Conservation (phyloP, 2,888 invertebrate species). For the Zelleria hepariella region DNA sequence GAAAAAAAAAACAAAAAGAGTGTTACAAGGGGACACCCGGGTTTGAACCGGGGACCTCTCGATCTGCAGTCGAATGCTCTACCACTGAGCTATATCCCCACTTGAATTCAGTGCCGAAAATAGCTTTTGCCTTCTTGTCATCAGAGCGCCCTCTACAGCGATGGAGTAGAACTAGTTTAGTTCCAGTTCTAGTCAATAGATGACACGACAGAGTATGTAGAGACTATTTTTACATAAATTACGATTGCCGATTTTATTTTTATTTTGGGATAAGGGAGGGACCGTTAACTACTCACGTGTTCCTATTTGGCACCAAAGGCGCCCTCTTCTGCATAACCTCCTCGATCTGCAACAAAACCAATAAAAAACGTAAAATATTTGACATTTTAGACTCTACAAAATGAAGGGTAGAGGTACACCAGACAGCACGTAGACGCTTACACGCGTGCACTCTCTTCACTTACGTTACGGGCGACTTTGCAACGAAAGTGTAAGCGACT, state of each 20-base stretch:
- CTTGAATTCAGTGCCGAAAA: slow-evolving; percentile 15
- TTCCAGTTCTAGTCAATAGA: slow-evolving; percentile 23
- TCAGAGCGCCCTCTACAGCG: slow-evolving; percentile 24
- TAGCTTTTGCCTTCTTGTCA: slow-evolving; percentile 14
- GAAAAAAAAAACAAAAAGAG: slow-evolving; percentile 11
- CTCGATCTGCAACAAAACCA: slow-evolving; percentile 49
- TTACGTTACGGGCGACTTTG: too few relatives aligned
- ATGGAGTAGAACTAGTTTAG: slow-evolving; percentile 3
- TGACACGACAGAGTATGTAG: slow-evolving; percentile 31
- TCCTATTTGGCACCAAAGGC: slow-evolving; percentile 59
- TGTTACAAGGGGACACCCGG: slow-evolving; percentile 60
- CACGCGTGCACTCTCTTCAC: too few relatives aligned
- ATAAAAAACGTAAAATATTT: not conserved
- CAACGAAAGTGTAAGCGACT: too few relatives aligned
- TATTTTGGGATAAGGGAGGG: not conserved
- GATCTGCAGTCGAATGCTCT: slow-evolving; percentile 71
- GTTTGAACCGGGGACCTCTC: slow-evolving; percentile 72
- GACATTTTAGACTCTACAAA: too few relatives aligned
- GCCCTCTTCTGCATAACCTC: slow-evolving; percentile 70
- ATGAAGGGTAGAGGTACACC: too few relatives aligned
- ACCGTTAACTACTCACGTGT: slow-evolving; percentile 57
- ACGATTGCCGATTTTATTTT: too few relatives aligned
- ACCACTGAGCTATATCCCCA: slow-evolving; percentile 70
- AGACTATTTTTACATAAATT: not conserved
- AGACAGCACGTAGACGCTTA: too few relatives aligned